These are phyloP conservation scores for Charanyca ferruginea DNA, from an alignment of 2,888 invertebrate species.

Conservation along the genomic window DNA sequence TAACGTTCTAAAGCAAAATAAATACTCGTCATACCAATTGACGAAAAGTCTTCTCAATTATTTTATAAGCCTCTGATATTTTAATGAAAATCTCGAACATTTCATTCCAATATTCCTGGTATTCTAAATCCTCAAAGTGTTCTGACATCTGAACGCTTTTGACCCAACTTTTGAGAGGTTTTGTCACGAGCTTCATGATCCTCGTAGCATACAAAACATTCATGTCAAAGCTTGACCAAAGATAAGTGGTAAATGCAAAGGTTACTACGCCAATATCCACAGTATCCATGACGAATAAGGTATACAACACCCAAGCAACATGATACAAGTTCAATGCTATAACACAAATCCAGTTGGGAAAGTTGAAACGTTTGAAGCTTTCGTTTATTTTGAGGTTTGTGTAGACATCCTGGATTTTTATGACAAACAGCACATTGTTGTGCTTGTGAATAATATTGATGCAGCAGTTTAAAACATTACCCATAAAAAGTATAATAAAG, in stretches of 20 bases:
- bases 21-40: neutral
- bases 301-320: constrained; percentile 5
- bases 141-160: neutral
- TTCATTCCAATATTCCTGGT: constrained; percentile 1
- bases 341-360: neutral
- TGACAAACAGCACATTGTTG: constrained; percentile 9
- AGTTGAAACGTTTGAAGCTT: neutral
- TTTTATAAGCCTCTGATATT: constrained; percentile 17
- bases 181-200: constrained; percentile 16
- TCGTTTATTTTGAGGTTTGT: constrained; percentile 12
- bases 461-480: constrained; percentile 1
- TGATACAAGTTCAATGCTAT: constrained; percentile 1
- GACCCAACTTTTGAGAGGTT: constrained; percentile 9
- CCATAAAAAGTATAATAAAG: neutral
- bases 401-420: constrained; percentile 24
- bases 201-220: constrained; percentile 13
- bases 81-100: constrained; percentile 14
- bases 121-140: neutral
- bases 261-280: constrained; percentile 16
- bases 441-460: constrained; percentile 12
- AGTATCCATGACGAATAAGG: constrained; percentile 5
- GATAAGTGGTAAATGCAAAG: neutral
- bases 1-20: neutral
- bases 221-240: constrained; percentile 7
- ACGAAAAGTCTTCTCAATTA: constrained; percentile 6